These are phyloP conservation scores for Andrena chrysosceles DNA, from an alignment of 2,888 invertebrate genomes.

Conservation along the genomic window DNA sequence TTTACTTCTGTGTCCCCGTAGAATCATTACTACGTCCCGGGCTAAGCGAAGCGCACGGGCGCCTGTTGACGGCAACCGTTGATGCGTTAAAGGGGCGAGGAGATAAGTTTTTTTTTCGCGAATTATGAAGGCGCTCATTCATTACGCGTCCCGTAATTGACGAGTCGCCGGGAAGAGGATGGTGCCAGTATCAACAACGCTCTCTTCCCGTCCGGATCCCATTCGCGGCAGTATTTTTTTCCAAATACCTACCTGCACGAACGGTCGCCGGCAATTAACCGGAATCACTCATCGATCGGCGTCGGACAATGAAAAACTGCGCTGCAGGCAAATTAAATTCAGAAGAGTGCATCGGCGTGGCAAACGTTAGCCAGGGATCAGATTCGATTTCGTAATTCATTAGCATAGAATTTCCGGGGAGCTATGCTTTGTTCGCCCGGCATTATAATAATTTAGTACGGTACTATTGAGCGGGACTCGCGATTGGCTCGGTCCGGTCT, in stretches of 20 bases:
- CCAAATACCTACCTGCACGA: slow-evolving; percentile 8
- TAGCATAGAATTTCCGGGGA: slow-evolving; percentile 61
- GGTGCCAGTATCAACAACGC: slow-evolving; percentile 49
- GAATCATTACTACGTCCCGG: slow-evolving; percentile 70
- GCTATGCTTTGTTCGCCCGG: slow-evolving; percentile 59
- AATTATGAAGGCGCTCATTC: slow-evolving; percentile 70
- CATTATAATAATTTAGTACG: slow-evolving; percentile 71
- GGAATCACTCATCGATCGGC: background rate
- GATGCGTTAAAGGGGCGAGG: slow-evolving; percentile 67
- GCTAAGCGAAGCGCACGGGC: slow-evolving; percentile 64
- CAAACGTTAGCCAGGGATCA: slow-evolving; percentile 31
- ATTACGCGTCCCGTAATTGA: slow-evolving; percentile 68
- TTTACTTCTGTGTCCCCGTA: slow-evolving; percentile 64
- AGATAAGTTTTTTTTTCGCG: slow-evolving; percentile 61
- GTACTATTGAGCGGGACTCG: slow-evolving; percentile 36
- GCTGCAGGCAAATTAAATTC: background rate
- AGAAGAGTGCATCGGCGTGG: slow-evolving; percentile 25
- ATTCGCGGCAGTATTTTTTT: slow-evolving; percentile 25
- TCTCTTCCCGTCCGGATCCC: slow-evolving; percentile 32
- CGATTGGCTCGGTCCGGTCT: slow-evolving; percentile 46
- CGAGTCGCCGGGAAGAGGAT: slow-evolving; percentile 49
- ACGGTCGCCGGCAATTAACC: background rate
- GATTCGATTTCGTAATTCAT: slow-evolving; percentile 67
- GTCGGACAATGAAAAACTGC: background rate
- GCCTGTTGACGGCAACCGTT: slow-evolving; percentile 66